Evolutionary conservation across 2,888 invertebrate genomes (phyloP).

Genomic region (Limnephilus rhombicus): DNA sequence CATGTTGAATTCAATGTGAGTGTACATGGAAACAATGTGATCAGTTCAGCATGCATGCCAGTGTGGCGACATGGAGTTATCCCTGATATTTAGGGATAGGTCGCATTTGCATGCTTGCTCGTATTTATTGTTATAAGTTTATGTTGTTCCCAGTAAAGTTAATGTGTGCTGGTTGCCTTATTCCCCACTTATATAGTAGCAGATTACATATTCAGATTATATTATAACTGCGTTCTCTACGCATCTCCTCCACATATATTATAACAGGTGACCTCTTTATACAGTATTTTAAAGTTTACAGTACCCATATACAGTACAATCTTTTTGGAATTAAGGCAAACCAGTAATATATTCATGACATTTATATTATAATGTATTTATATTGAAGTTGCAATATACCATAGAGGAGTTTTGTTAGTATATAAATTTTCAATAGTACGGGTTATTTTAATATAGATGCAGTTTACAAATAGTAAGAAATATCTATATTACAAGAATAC

Average conservation of each 20-base stretch:
- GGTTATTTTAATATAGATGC: constrained; percentile 51
- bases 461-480: constrained; percentile 52
- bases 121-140: constrained; percentile 70
- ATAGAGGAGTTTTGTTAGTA: constrained; percentile 61
- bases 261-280: constrained; percentile 40
- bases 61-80: constrained; percentile 78
- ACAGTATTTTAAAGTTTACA: constrained; percentile 63
- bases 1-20: constrained; percentile 70
- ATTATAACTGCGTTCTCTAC: background rate
- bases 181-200: constrained; percentile 26
- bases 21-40: constrained; percentile 66
- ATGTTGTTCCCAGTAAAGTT: constrained; percentile 68
- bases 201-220: background rate
- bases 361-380: constrained; percentile 66
- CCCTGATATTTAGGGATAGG: constrained; percentile 79
- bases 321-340: constrained; percentile 62
- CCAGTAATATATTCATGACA: constrained; percentile 66
- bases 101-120: constrained; percentile 77
- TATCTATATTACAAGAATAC: constrained; percentile 63
- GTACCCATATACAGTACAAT: constrained; percentile 66
- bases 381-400: constrained; percentile 64
- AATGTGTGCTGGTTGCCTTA: constrained; percentile 68
- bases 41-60: constrained; percentile 73
- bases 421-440: constrained; percentile 63
- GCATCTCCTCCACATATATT: constrained; percentile 9